phyloP scores from a whole-genome alignment of 2,797 vertebrate species.

The Odontamblyopus lacepedii region DNA sequence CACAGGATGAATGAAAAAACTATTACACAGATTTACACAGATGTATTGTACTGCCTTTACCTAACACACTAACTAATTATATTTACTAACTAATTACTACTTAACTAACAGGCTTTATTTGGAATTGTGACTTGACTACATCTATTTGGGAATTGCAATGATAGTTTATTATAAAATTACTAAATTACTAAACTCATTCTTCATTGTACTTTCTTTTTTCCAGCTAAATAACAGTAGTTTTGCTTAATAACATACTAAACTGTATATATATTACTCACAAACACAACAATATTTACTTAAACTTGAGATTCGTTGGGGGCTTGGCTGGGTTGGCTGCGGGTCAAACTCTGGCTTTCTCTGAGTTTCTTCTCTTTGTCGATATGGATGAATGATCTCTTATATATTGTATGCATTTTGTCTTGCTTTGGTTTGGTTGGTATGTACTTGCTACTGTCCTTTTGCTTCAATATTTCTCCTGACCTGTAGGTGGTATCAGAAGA shows the following conservation, averaged over 20 bases:
- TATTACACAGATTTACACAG: background rate
- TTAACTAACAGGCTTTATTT: background rate
- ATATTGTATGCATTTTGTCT: background rate
- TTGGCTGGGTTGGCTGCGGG: background rate
- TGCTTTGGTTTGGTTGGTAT: background rate
- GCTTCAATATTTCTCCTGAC: conserved; percentile 39
- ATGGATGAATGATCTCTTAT: background rate
- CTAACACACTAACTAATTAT: background rate
- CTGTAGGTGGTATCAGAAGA: conserved; percentile 61
- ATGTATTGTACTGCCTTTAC: background rate
- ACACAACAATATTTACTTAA: background rate
- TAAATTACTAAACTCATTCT: background rate
- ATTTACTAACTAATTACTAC: background rate
- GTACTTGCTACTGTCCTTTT: background rate
- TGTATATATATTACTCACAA: background rate
- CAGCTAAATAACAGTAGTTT: background rate
- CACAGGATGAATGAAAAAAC: background rate
- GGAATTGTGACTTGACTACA: background rate
- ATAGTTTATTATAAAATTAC: background rate
- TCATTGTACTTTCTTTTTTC: background rate
- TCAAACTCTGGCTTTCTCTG: background rate
- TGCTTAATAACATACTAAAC: background rate
- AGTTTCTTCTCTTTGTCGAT: background rate
- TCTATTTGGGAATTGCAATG: background rate
- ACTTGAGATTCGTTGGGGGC: background rate